Conservation (phyloP, 2,113 vertebrate species). For the Syrmaticus mikado region DNA sequence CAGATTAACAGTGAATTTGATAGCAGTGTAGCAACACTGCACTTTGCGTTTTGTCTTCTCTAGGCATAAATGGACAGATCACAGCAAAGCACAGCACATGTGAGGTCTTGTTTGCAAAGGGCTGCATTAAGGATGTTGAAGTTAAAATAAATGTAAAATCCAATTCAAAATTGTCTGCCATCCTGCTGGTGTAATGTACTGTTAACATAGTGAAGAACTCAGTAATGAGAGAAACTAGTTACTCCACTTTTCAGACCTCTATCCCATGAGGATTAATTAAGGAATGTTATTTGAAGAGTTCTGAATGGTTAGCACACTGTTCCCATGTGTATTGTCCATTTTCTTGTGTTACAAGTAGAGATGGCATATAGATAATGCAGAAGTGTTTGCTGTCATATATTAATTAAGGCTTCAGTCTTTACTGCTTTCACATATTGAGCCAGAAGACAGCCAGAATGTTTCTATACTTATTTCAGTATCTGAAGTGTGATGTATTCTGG, state of each 20-base stretch:
- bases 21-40: rapidly evolving
- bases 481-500: background rate
- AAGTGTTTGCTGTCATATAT: background rate
- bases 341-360: background rate
- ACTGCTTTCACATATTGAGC: background rate
- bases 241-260: background rate
- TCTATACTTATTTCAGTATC: background rate
- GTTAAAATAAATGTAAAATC: background rate
- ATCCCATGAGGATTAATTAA: background rate
- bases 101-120: background rate
- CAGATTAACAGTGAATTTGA: background rate
- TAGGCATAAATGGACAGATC: background rate
- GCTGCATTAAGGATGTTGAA: background rate
- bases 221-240: background rate
- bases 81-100: background rate
- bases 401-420: background rate
- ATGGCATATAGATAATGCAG: background rate
- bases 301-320: background rate
- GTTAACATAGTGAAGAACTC: background rate
- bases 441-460: background rate
- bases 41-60: background rate
- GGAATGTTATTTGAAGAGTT: background rate
- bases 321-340: background rate
- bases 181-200: background rate
- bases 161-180: background rate